Percentiles rank a stretch among this genome's conserved stretches.
Conservation (phyloP, 2,888 invertebrate genomes). For the Acronicta psi region DNA sequence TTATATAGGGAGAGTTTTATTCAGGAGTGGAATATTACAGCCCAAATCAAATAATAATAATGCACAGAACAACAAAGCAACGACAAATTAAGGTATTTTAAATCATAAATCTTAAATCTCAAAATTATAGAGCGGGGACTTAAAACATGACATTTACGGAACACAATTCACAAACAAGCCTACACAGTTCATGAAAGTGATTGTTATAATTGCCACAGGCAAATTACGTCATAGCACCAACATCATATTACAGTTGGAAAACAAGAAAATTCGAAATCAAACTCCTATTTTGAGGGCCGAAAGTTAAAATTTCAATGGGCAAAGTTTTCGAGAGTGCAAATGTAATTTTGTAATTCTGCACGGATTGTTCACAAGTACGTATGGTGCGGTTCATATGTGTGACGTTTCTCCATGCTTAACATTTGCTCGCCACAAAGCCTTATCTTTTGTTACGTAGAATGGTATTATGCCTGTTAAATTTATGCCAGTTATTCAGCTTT, state of each 20-base stretch:
- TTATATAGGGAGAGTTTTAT: no score
- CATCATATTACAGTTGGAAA: conserved; percentile 34
- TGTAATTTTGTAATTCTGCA: conserved; percentile 45
- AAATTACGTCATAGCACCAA: conserved; percentile 61
- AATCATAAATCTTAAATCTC: conserved; percentile 49
- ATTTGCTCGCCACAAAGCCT: conserved; percentile 63
- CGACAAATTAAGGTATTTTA: conserved; percentile 30
- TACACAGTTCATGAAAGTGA: conserved; percentile 67
- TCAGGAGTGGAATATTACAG: no score
- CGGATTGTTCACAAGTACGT: conserved; percentile 60
- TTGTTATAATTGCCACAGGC: conserved; percentile 68
- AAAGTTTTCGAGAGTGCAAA: conserved; percentile 22
- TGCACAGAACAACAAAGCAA: conserved; percentile 7
- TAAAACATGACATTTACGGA: conserved; percentile 61
- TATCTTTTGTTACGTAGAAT: conserved; percentile 60
- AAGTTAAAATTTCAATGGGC: conserved; percentile 29
- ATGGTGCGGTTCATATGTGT: conserved; percentile 55
- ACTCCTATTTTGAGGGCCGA: conserved; percentile 10
- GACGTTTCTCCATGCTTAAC: conserved; percentile 60
- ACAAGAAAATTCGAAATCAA: conserved; percentile 12
- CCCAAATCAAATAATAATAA: no score
- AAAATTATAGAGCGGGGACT: conserved; percentile 56
- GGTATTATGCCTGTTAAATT: conserved; percentile 43
- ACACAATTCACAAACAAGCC: conserved; percentile 66
- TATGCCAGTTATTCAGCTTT: conserved; percentile 27